Conservation (phyloP, 2,888 invertebrate species). For the Cyaniris semiargus region DNA sequence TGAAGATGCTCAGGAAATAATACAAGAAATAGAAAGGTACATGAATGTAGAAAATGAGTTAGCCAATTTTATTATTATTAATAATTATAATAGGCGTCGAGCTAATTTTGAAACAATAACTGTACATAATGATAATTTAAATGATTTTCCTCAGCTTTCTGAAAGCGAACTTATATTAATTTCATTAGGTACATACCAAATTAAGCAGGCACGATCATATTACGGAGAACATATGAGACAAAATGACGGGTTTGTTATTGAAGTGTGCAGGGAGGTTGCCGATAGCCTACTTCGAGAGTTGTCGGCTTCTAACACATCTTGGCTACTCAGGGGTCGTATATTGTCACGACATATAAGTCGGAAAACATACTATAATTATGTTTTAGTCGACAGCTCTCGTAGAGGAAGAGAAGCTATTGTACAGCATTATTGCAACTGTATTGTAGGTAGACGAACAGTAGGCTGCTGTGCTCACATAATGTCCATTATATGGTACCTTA, state of each 20-base stretch:
- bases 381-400: too few relatives aligned
- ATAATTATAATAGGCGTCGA: conserved; percentile 34
- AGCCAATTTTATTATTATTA: conserved; percentile 31
- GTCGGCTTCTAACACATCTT: conserved; percentile 22
- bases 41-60: conserved; percentile 34
- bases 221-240: too few relatives aligned
- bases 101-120: conserved; percentile 34
- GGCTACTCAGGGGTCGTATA: background rate
- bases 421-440: too few relatives aligned
- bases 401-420: too few relatives aligned
- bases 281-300: conserved; percentile 32
- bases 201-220: conserved; percentile 33
- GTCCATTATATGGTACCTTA: too few relatives aligned
- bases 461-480: too few relatives aligned
- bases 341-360: conserved; percentile 6
- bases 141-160: conserved; percentile 32
- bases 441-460: too few relatives aligned
- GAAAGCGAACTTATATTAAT: conserved; percentile 27
- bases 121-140: conserved; percentile 32
- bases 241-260: conserved; percentile 11
- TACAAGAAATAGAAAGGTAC: conserved; percentile 33
- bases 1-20: conserved; percentile 32
- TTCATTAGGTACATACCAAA: conserved; percentile 36
- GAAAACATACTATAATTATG: conserved; percentile 21
- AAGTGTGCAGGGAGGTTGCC: conserved; percentile 34